Conservation (phyloP, 2,797 vertebrate species). For the Tarsius wallacei region DNA sequence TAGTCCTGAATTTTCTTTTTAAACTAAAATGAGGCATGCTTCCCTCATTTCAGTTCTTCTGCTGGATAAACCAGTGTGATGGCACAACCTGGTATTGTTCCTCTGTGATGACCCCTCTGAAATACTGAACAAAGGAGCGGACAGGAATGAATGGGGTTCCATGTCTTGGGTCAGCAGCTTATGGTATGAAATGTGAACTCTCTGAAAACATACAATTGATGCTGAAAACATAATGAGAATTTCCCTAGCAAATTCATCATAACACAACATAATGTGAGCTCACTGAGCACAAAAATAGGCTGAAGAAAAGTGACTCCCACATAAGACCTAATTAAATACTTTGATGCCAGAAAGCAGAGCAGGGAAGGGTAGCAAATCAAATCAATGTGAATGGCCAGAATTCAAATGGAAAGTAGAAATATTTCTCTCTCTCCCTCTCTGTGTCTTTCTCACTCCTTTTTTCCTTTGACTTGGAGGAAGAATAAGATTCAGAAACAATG, state of each 20-base stretch:
- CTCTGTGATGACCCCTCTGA: conserved; percentile 65
- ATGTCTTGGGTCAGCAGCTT: not conserved
- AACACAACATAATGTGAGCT: conserved; percentile 81
- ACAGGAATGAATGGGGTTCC: not conserved
- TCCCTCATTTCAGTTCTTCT: not conserved
- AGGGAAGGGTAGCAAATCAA: conserved; percentile 88
- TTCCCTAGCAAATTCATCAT: conserved; percentile 81
- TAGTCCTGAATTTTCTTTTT: not conserved
- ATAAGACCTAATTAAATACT: conserved; percentile 87
- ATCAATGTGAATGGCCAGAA: conserved; percentile 80
- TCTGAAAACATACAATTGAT: not conserved
- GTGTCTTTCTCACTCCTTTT: conserved; percentile 67
- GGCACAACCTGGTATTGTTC: conserved; percentile 45
- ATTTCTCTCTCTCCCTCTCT: conserved; percentile 23
- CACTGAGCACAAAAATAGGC: conserved; percentile 85
- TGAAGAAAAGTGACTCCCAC: conserved; percentile 86
- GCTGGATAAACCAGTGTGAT: not conserved
- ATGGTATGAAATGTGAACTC: not conserved
- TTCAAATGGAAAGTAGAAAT: conserved; percentile 75
- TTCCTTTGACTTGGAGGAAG: conserved; percentile 78
- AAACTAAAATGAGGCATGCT: not conserved
- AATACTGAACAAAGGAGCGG: not conserved
- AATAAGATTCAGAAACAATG: conserved; percentile 88
- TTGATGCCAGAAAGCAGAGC: conserved; percentile 88
- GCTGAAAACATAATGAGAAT: conserved; percentile 75